These are phyloP conservation scores for Anabacerthia variegaticeps DNA, from an alignment of 2,797 vertebrate genomes.

Conservation along the genomic window DNA sequence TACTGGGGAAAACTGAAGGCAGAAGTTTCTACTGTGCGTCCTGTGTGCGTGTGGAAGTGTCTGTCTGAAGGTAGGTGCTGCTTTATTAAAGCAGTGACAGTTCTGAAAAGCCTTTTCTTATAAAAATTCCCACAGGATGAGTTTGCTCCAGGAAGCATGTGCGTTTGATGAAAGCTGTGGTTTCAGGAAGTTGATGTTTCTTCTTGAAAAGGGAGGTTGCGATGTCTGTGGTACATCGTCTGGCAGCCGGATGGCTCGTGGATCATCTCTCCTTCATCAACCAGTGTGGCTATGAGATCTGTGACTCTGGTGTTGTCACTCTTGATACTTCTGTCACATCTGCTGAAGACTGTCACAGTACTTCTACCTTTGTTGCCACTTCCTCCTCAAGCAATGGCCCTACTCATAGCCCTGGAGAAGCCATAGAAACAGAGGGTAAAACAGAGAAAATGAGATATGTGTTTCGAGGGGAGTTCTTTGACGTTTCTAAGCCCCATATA, in stretches of 20 bases:
- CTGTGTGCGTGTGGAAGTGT: rapidly evolving
- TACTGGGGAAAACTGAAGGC: not conserved
- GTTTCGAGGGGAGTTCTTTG: constrained; percentile 83
- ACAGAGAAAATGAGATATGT: constrained; percentile 21
- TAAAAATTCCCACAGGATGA: not conserved
- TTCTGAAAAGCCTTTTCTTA: not conserved
- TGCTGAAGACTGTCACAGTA: not conserved
- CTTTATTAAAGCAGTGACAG: not conserved
- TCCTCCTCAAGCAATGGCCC: not conserved
- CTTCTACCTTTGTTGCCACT: not conserved
- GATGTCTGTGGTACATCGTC: constrained; percentile 82
- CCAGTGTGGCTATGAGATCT: constrained; percentile 70
- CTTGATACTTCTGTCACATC: not conserved
- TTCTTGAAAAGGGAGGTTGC: not conserved
- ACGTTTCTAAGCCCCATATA: constrained; percentile 74
- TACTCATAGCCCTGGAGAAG: not conserved
- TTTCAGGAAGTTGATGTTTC: not conserved
- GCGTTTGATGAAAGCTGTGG: not conserved
- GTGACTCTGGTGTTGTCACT: not conserved
- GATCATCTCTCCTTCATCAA: constrained; percentile 83
- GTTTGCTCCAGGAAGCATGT: not conserved
- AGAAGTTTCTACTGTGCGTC: rapidly evolving
- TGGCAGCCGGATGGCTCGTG: constrained; percentile 81
- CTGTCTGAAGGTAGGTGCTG: not conserved
- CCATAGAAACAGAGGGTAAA: not conserved